These are phyloP conservation scores for Chrysomela aeneicollis DNA, from an alignment of 2,888 invertebrate species.

Conservation along the genomic window DNA sequence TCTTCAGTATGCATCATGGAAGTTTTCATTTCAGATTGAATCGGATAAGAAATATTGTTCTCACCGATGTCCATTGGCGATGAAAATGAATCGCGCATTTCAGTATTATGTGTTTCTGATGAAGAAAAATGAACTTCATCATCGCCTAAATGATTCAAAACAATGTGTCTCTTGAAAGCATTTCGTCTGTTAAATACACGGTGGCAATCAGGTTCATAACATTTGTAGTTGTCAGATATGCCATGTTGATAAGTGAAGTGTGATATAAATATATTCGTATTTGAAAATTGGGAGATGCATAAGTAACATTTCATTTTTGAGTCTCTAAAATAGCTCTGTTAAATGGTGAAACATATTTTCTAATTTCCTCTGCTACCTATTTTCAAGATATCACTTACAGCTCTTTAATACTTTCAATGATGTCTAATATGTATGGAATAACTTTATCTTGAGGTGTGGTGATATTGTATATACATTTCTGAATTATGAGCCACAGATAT, in stretches of 20 bases:
- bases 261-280: slow-evolving; percentile 8
- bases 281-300: slow-evolving; percentile 2
- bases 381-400: neutral
- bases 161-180: slow-evolving; percentile 8
- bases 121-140: neutral
- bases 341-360: slow-evolving; percentile 1
- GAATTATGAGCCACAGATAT: slow-evolving; percentile 26
- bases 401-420: slow-evolving; percentile 8
- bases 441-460: slow-evolving; percentile 22
- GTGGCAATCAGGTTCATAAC: slow-evolving; percentile 6
- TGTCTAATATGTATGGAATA: slow-evolving; percentile 25
- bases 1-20: neutral
- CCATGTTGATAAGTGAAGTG: slow-evolving; percentile 10
- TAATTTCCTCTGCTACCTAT: neutral
- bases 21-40: neutral
- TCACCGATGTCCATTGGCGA: neutral
- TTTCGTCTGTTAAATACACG: slow-evolving; percentile 17
- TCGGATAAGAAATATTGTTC: neutral
- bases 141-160: slow-evolving; percentile 2
- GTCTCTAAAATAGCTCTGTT: slow-evolving; percentile 1
- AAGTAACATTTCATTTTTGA: slow-evolving; percentile 16
- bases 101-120: slow-evolving; percentile 6
- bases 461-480: slow-evolving; percentile 26
- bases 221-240: slow-evolving; percentile 17
- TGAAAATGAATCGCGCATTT: neutral